Conservation (phyloP, 2,113 vertebrate genomes). For the Bubalus kerabau region DNA sequence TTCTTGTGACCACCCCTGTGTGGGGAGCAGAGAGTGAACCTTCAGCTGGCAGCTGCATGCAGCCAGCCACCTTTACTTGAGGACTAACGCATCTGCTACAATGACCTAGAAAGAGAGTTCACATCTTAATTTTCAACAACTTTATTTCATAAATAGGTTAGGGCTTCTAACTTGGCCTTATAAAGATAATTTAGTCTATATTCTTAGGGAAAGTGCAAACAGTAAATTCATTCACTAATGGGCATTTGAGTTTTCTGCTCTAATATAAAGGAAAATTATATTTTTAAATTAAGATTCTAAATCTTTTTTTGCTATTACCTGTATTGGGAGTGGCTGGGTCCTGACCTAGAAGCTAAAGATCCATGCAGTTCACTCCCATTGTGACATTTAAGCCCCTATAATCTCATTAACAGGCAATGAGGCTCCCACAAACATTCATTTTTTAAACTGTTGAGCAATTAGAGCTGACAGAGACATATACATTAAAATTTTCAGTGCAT, state of each 20-base stretch:
- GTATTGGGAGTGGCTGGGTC: background rate
- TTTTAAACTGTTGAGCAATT: conserved; percentile 33
- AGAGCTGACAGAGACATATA: conserved; percentile 26
- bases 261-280: background rate
- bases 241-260: background rate
- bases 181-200: background rate
- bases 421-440: background rate
- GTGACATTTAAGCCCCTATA: background rate
- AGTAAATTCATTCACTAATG: background rate
- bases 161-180: background rate
- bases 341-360: background rate
- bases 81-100: background rate
- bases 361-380: background rate
- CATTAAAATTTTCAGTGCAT: background rate
- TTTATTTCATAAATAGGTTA: conserved; percentile 32
- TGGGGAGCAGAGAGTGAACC: background rate
- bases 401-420: conserved; percentile 24
- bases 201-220: background rate
- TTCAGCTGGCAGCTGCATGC: background rate
- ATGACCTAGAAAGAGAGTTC: background rate
- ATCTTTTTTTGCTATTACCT: conserved; percentile 12
- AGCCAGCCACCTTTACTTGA: background rate
- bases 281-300: conserved; percentile 29
- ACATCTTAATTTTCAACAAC: conserved; percentile 24
- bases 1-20: background rate